Base-by-base conservation (phyloP, 2,113 vertebrate genomes). In the Penelope pileata region DNA sequence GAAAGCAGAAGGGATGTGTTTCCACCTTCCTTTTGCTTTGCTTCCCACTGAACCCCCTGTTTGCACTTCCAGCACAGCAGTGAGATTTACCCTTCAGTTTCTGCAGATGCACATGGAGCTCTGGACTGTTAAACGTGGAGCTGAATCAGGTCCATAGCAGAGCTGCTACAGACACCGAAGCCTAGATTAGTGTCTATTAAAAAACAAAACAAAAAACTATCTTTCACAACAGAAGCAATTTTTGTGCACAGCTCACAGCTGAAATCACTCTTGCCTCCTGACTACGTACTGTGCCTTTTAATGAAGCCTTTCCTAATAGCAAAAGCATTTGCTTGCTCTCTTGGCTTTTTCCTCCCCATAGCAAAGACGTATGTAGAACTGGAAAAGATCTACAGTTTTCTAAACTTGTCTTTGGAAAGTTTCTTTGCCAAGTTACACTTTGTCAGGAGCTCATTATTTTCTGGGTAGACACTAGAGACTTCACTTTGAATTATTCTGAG, bases 351-450 rank as follows among this genome's bases (percentile, higher is more conserved):
- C 77, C 58, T 7, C 40, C 67, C 68, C 70, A 13, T 50, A 47
- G 94, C 77, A 83, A 89, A 97, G 87, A 70, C 26, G 16, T 85
- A 83, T 40, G 78, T n/a, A 18, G 90, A 86, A 91, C 87, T 96
- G 93, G 94, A 93, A 96, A 93, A 96, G 82, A 91, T 76, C 75
- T 68, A 48, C 6, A 2, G 10, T 23, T 98, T 98, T 91, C 87
- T 75, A 97, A 87, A 95, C 92, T 93, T 96, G 81, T 74, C 89
- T 96, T 91, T 93, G 95, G 96, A 97, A 97, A 97, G 93, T 76
- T 91, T 96, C 83, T 73, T 74, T 97, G 97, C 97, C 97, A 98
- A 98, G 95, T 96, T 97, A 93, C 93, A 95, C 92, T 97, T 93
- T 89, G 96, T 96, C 86, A 69, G 96, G 96, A 94, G 75, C 89